phyloP scores from a whole-genome alignment of 2,888 invertebrate species.

The Plemyria rubiginata region DNA sequence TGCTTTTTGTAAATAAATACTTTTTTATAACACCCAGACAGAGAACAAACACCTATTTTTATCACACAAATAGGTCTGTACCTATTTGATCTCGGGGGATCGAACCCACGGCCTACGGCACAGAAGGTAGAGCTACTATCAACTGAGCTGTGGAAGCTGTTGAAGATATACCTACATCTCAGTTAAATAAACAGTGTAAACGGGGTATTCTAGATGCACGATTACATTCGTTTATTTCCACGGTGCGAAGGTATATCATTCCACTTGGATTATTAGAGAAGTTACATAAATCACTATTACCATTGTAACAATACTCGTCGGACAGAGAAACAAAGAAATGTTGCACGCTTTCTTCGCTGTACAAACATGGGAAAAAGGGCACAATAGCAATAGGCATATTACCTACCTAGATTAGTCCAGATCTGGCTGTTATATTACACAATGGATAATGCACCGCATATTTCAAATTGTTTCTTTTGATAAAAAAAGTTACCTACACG shows the following conservation, averaged over 20 bases:
- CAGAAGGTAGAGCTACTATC: no score
- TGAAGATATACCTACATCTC: no score
- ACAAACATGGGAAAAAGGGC: constrained; percentile 45
- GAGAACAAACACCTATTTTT: no score
- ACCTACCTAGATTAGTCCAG: background rate
- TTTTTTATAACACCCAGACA: no score
- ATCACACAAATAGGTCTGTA: no score
- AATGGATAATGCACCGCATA: constrained; percentile 15
- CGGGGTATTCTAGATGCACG: background rate
- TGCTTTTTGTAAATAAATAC: no score
- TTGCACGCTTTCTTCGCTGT: constrained; percentile 45
- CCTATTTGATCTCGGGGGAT: no score
- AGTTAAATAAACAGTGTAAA: no score
- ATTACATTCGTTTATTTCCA: constrained; percentile 7
- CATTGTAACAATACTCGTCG: constrained; percentile 27
- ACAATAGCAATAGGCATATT: constrained; percentile 38
- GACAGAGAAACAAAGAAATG: constrained; percentile 40
- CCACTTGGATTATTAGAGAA: constrained; percentile 29
- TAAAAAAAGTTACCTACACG: no score
- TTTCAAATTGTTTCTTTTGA: background rate
- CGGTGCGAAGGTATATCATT: constrained; percentile 23
- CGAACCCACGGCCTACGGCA: no score
- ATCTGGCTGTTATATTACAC: constrained; percentile 8
- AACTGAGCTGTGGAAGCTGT: no score
- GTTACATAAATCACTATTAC: constrained; percentile 37